Percentiles rank a stretch among this genome's conserved stretches.
Conservation (phyloP, 2,113 vertebrate species). For the Phalacrocorax aristotelis region DNA sequence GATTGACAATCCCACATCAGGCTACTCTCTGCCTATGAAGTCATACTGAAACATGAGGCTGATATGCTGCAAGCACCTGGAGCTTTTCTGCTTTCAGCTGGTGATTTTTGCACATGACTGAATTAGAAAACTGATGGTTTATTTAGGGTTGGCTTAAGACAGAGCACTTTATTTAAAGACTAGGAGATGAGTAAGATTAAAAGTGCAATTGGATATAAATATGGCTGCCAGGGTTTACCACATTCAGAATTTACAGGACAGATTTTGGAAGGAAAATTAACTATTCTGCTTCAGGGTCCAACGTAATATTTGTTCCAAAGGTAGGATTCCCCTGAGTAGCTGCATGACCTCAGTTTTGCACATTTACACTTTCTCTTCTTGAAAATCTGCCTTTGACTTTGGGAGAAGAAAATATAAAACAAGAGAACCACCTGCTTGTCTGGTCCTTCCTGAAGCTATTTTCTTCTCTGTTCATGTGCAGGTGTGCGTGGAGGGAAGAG, state of each 20-base stretch:
- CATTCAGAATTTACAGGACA: not conserved
- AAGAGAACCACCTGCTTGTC: not conserved
- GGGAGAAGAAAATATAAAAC: not conserved
- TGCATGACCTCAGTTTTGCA: not conserved
- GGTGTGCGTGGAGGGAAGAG: not conserved
- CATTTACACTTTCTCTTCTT: not conserved
- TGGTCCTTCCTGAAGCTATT: not conserved
- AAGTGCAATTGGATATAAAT: not conserved
- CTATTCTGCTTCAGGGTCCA: not conserved
- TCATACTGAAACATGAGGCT: conserved; percentile 11
- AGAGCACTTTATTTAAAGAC: not conserved
- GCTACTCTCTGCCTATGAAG: not conserved
- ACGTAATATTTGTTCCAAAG: not conserved
- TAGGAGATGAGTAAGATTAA: not conserved
- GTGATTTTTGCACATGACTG: not conserved
- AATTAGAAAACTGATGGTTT: conserved; percentile 4
- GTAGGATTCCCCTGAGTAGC: not conserved
- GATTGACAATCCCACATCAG: not conserved
- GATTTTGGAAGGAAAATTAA: not conserved
- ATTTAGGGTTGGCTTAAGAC: conserved; percentile 16
- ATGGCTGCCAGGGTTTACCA: not conserved
- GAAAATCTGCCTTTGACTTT: not conserved
- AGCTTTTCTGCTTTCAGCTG: not conserved
- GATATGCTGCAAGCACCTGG: not conserved
- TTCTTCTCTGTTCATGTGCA: not conserved